Conservation (phyloP, 2,113 vertebrate species). For the Pituophis catenifer region DNA sequence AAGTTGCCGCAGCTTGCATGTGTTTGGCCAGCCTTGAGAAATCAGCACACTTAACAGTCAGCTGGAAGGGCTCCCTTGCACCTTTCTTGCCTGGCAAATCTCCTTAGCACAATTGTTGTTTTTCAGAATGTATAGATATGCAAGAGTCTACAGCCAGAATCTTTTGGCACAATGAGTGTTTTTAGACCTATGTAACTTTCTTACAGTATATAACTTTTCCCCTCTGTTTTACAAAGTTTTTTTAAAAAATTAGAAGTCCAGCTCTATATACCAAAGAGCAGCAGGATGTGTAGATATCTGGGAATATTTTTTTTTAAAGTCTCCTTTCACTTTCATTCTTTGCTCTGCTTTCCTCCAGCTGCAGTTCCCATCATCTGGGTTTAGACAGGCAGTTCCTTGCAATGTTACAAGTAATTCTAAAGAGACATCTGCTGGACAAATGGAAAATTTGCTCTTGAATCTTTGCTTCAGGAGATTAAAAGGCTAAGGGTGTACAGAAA, state of each 20-base stretch:
- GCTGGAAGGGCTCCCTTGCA: not conserved
- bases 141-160: not conserved
- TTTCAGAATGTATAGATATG: not conserved
- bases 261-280: too few relatives aligned
- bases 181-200: not conserved
- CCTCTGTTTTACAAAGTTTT: not conserved
- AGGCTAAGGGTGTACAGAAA: not conserved
- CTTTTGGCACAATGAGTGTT: not conserved
- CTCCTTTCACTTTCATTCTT: not conserved
- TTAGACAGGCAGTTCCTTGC: not conserved
- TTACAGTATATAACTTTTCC: not conserved
- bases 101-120: not conserved
- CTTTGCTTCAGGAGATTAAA: slow-evolving; percentile 24
- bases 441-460: not conserved
- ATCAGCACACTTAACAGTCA: too few relatives aligned
- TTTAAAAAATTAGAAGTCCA: not conserved
- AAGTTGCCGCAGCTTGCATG: not conserved
- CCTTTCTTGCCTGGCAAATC: not conserved
- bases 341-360: not conserved
- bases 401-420: not conserved
- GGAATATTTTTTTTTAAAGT: too few relatives aligned
- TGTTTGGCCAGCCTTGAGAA: not conserved
- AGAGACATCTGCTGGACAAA: slow-evolving; percentile 8
- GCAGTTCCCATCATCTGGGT: not conserved
- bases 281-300: not conserved